Evolutionary conservation across 92 coral and sea anemone genomes (phyloP), one percentile per base, ranked within the genome.

Genomic region (Zoanthus sociatus): DNA sequence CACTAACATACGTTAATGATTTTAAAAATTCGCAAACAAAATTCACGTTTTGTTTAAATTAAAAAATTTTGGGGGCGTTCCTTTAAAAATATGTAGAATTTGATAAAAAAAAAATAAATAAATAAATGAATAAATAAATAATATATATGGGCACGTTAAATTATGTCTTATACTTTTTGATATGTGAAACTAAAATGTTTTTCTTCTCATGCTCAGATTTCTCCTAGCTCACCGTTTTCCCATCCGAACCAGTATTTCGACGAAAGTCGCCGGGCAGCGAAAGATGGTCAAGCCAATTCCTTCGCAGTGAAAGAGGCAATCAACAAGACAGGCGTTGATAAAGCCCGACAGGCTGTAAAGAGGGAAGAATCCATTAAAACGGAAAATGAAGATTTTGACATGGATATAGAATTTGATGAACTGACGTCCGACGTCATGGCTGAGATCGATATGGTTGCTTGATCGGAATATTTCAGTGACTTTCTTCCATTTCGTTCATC

Each of bases 201-300:
- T 15, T 79, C 56, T 76, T 20, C 15, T 73, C 32, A 47, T 42
- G 21, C 26, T 47, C 77, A 88, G 95, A 91, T 89, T 18, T 68
- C 90, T 11, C 92, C 77, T 42, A 63, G 89, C 37, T 92, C 95
- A 42, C 97, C 98, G 3, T 73, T 97, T 67, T 90, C 92, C 70
- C 99, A 97, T 88, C 99, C 99, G 15, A 97, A 97, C 84, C 96
- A 95, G 88, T 97, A 95, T 90, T 94, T 93, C 83, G 98, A 93
- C 47, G 99, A 95, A 72, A 97, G 99, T 68, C 94, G 95, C 17
- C 90, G 86, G 26, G 92, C 56, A 63, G 64, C 67, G 15, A 67
- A 85, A 78, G 54, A 79, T 1, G 71, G 83, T 21, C 78, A 21
- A 6, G 74, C 87, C n/a, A 85, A 33, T 58, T 70, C 68, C 18